Percentiles rank a stretch among this genome's conserved stretches.
Conservation (phyloP, 2,797 vertebrate species). For the Heteromormyrus szaboi region DNA sequence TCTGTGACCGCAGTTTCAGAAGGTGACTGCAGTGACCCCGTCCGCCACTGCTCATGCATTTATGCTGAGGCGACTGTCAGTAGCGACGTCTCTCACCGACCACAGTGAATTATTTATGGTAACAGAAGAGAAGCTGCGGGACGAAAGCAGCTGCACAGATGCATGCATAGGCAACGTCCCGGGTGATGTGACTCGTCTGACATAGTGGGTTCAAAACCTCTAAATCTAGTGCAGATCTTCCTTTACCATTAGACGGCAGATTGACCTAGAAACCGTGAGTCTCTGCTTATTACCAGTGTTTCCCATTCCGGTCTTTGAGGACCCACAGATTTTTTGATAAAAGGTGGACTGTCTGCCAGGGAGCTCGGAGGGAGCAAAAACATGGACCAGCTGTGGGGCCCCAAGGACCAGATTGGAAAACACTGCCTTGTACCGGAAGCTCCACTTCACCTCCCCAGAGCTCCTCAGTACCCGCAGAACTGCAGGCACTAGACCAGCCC, state of each 20-base stretch:
- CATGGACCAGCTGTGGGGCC: background rate
- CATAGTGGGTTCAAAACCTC: background rate
- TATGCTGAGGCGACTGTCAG: conserved; percentile 51
- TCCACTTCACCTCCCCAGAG: background rate
- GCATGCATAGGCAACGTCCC: conserved; percentile 23
- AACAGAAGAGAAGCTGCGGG: conserved; percentile 33
- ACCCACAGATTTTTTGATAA: background rate
- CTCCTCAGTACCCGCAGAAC: background rate
- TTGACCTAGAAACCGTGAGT: background rate
- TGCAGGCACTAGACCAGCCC: background rate
- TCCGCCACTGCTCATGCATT: conserved; percentile 39
- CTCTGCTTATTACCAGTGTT: background rate
- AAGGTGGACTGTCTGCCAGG: background rate
- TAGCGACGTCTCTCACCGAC: background rate
- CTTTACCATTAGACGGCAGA: background rate
- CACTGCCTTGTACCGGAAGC: background rate
- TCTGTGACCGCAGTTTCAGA: background rate
- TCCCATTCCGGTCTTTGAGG: background rate
- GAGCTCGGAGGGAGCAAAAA: background rate
- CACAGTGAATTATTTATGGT: conserved; percentile 63
- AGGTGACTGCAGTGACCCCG: background rate
- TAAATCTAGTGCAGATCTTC: background rate
- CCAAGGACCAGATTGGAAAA: background rate
- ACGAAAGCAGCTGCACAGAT: conserved; percentile 27
- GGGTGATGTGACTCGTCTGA: background rate